Evolutionary conservation across 2,888 invertebrate genomes (phyloP).

Genomic region (Nycteola revayana): DNA sequence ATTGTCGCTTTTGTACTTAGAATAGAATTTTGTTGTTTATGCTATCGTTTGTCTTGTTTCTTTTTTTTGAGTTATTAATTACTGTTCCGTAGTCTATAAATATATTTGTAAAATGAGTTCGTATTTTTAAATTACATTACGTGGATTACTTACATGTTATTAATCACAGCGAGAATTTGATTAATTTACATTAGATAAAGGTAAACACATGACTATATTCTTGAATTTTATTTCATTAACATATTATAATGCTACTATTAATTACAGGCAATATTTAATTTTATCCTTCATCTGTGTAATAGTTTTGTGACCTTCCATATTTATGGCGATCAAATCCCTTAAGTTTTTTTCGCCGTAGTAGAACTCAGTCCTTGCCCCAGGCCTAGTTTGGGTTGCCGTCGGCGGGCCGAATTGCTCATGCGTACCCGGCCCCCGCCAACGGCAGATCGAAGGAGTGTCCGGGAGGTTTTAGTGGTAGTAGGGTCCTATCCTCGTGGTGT

Average conservation of each 20-base stretch:
- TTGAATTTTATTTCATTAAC: slow-evolving; percentile 10
- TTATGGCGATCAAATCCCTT: no score
- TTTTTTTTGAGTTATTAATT: slow-evolving; percentile 36
- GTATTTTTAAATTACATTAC: slow-evolving; percentile 9
- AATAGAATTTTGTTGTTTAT: slow-evolving; percentile 61
- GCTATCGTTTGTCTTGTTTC: slow-evolving; percentile 38
- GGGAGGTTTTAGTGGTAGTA: no score
- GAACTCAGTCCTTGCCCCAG: no score
- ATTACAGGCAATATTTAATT: slow-evolving; percentile 6
- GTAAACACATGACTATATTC: slow-evolving; percentile 9
- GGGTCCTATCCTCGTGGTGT: no score
- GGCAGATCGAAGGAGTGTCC: no score
- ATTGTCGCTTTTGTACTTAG: slow-evolving; percentile 65
- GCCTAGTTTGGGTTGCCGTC: no score
- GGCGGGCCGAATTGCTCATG: no score
- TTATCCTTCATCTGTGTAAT: no score
- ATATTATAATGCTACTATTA: slow-evolving; percentile 9
- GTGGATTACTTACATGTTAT: slow-evolving; percentile 8
- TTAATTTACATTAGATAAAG: slow-evolving; percentile 8
- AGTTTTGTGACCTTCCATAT: no score
- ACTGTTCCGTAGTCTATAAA: slow-evolving; percentile 12
- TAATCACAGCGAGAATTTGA: slow-evolving; percentile 11
- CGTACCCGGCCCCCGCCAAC: no score
- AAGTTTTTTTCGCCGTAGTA: no score
- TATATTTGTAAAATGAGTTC: slow-evolving; percentile 3